Evolutionary conservation across 2,797 vertebrate species (phyloP), one percentile per base, ranked within the genome.

Genomic region (Borostomias antarcticus): DNA sequence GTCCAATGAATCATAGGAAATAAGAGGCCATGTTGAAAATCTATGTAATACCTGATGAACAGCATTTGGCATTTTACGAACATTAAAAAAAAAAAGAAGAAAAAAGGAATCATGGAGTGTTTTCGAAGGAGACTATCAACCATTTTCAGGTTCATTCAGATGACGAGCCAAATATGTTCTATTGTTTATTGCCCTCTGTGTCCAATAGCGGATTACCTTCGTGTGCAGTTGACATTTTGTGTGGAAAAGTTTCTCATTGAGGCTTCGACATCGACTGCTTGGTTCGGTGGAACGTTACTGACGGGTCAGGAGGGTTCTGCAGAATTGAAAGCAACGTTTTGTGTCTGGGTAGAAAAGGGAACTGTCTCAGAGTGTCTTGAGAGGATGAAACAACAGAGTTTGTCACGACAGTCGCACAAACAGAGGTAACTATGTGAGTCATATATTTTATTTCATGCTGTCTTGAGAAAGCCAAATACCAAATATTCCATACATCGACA

Each of bases 401-500:
- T 75, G 81, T 88, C 84, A 86, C 77, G 69, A 86, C 80, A 85
- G 77, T 84, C 81, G 85, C 85, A 89, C 86, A 86, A 90, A 89
- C 88, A 89, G 88, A 90, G 86, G 76, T 89, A 85, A 85, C 83
- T 87, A 70, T 73, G 88, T 88, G 85, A 91, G 86, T 86, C 85
- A 85, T 86, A 92, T 82, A 90, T 88, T 90, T 88, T 83, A 91
- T 88, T 89, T 90, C 86, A 88, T 90, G 86, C 84, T 85, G 33
- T 84, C 86, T 89, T 87, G 85, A 90, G 89, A 89, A 88, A 89
- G 85, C 89, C 90, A 89, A 88, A 90, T 88, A 89, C 85, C 88
- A 87, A 90, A 88, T 84, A 90, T 86, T 89, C 87, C 87, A 90
- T 88, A 90, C 84, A 89, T 83, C 78, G 89, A 89, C 88, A 87